A percentile compares a stretch with the other conserved stretches of the same genome.
These are phyloP conservation scores for Anhinga anhinga DNA, from an alignment of 2,113 vertebrate species.

Conservation along the genomic window DNA sequence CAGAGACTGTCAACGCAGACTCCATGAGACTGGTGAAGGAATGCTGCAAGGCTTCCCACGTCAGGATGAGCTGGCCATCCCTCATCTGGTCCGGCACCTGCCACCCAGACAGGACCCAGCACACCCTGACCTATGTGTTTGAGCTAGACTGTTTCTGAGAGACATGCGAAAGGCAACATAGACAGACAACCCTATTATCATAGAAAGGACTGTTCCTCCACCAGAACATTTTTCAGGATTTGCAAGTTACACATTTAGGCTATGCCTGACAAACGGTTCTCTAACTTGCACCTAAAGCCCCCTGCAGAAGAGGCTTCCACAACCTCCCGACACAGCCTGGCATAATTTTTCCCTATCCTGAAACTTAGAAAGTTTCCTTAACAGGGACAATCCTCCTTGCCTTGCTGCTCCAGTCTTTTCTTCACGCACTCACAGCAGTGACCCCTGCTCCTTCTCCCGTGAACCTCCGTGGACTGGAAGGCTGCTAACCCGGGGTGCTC, in stretches of 20 bases:
- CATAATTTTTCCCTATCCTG: rapidly evolving
- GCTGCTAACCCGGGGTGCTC: neutral
- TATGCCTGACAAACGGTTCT: neutral
- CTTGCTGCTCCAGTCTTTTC: neutral
- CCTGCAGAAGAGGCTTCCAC: neutral
- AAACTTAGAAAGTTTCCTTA: neutral
- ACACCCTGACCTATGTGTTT: rapidly evolving
- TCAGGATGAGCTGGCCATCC: neutral
- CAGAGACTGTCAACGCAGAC: neutral
- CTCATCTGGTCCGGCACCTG: rapidly evolving
- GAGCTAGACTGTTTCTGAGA: neutral
- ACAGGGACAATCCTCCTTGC: neutral
- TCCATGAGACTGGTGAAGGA: neutral
- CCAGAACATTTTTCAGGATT: neutral
- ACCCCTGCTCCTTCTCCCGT: neutral
- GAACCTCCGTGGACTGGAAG: rapidly evolving
- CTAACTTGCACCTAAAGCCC: neutral
- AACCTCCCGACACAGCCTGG: rapidly evolving
- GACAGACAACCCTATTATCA: neutral
- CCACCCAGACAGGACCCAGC: neutral
- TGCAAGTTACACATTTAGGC: neutral
- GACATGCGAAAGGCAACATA: rapidly evolving
- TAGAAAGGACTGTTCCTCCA: neutral
- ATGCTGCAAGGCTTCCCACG: rapidly evolving
- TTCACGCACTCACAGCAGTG: rapidly evolving